These are phyloP conservation scores for Microctonus brassicae DNA, from an alignment of 2,888 invertebrate species.

Conservation along the genomic window DNA sequence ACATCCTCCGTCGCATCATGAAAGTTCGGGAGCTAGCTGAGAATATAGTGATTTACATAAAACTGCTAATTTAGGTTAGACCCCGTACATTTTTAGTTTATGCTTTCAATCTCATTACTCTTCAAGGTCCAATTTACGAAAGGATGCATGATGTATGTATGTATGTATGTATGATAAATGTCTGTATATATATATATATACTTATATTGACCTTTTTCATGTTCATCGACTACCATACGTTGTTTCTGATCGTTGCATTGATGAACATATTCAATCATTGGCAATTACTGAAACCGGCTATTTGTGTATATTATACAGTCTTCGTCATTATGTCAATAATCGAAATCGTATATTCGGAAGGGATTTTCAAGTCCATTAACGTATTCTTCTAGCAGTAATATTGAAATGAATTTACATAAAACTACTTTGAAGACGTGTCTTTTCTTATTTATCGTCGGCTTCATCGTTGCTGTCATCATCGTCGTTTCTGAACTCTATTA, in stretches of 20 bases:
- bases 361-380: not conserved
- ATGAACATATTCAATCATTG: slow-evolving; percentile 41
- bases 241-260: slow-evolving; percentile 30
- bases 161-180: not conserved
- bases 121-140: not conserved
- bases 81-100: slow-evolving; percentile 44
- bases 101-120: slow-evolving; percentile 56
- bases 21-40: slow-evolving; percentile 34
- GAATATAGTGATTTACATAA: slow-evolving; percentile 56
- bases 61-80: slow-evolving; percentile 56
- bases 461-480: too few relatives aligned
- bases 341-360: not conserved
- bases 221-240: slow-evolving; percentile 43
- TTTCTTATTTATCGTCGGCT: not conserved
- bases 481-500: too few relatives aligned
- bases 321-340: not conserved
- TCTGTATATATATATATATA: not conserved
- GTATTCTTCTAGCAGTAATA: not conserved
- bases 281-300: slow-evolving; percentile 14
- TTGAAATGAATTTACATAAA: slow-evolving; percentile 58
- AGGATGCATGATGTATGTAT: not conserved
- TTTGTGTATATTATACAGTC: slow-evolving; percentile 17
- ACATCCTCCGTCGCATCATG: slow-evolving; percentile 38
- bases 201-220: not conserved
- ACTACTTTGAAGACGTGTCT: slow-evolving; percentile 52